A percentile compares a stretch with the other conserved stretches of the same genome.
These are phyloP conservation scores for Tenthredo notha DNA, from an alignment of 2,888 invertebrate genomes.

Conservation along the genomic window DNA sequence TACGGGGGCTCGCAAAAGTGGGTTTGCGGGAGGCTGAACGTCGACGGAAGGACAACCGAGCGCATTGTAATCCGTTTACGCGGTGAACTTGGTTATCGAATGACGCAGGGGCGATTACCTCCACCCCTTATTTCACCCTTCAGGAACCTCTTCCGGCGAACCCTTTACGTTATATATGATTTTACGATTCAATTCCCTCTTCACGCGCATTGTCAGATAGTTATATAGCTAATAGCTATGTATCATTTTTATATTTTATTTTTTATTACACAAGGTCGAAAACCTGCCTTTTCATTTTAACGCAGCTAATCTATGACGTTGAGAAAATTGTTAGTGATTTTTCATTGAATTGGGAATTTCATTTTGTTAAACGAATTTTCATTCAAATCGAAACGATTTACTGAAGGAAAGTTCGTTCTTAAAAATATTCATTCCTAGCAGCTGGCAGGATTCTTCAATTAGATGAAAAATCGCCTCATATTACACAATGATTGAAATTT, in stretches of 20 bases:
- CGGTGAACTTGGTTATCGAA: slow-evolving; percentile 54
- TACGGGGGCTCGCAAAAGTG: slow-evolving; percentile 55
- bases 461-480: too few species aligned
- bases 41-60: slow-evolving; percentile 49
- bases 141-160: slow-evolving; percentile 30
- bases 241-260: not conserved
- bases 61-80: slow-evolving; percentile 54
- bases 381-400: too few species aligned
- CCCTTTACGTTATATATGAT: slow-evolving; percentile 3
- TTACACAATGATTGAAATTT: too few species aligned
- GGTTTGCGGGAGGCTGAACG: slow-evolving; percentile 50
- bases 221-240: not conserved
- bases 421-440: too few species aligned
- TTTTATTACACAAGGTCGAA: too few species aligned
- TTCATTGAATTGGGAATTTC: too few species aligned
- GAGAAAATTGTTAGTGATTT: too few species aligned
- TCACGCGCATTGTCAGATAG: not conserved
- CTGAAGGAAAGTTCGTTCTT: too few species aligned
- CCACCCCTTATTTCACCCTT: slow-evolving; percentile 39
- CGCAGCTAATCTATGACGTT: too few species aligned
- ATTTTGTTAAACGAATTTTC: too few species aligned
- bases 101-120: slow-evolving; percentile 50
- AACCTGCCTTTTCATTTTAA: too few species aligned
- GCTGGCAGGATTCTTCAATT: too few species aligned
- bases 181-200: not conserved